Percentiles rank a stretch among this genome's conserved stretches.
phyloP scores from a whole-genome alignment of 2,113 vertebrate species.

The Tetrax tetrax region DNA sequence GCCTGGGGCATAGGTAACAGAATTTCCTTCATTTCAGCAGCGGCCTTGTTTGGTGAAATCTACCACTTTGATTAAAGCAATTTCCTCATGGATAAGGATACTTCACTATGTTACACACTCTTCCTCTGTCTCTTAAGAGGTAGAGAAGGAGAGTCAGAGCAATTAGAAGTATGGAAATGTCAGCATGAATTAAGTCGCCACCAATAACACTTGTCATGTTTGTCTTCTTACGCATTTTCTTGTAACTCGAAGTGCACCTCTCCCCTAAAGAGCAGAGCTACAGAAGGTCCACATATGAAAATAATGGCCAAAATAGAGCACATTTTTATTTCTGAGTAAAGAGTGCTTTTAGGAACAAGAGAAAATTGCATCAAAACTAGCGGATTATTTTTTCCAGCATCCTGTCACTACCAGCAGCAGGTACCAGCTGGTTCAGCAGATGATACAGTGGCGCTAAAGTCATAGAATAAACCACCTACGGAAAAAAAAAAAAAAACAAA shows the following conservation, averaged over 20 bases:
- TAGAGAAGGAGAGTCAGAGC: not conserved
- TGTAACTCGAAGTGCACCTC: not conserved
- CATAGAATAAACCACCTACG: not conserved
- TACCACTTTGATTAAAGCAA: not conserved
- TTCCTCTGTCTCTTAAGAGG: not conserved
- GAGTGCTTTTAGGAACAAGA: not conserved
- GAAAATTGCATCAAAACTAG: not conserved
- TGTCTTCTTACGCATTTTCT: not conserved
- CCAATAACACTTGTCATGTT: not conserved
- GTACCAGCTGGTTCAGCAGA: not conserved
- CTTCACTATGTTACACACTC: not conserved
- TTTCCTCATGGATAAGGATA: not conserved
- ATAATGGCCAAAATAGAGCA: not conserved
- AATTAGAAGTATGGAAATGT: not conserved
- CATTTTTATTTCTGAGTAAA: not conserved
- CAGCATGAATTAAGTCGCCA: not conserved
- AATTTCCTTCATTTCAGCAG: not conserved
- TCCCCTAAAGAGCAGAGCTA: not conserved
- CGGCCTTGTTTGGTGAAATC: not conserved
- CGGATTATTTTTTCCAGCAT: not conserved
- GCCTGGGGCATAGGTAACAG: not conserved
- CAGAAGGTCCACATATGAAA: not conserved
- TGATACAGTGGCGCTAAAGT: not conserved
- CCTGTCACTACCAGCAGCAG: not conserved
- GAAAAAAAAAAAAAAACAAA: not conserved